Evolutionary conservation across 1,140 invertebrate species (phyloP).

Genomic region (Zaprionus camerounensis): DNA sequence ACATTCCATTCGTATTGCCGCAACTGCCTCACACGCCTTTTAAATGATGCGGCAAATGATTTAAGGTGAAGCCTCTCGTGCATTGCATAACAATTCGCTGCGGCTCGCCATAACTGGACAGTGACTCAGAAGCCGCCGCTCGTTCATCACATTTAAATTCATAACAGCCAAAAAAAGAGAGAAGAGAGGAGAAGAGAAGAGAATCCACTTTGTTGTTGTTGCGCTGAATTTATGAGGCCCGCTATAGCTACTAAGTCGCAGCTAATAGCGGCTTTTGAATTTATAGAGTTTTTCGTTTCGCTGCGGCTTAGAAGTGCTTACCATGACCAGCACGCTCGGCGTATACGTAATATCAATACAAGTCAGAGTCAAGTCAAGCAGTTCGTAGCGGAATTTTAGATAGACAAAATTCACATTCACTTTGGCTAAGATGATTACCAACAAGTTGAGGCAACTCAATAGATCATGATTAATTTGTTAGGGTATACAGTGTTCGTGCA

Average conservation of each 20-base stretch:
- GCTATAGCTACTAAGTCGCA: constrained; percentile 65
- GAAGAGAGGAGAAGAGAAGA: constrained; percentile 23
- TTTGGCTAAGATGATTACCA: neutral
- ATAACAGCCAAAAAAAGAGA: constrained; percentile 44
- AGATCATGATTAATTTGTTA: constrained; percentile 16
- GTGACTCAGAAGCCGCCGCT: constrained; percentile 26
- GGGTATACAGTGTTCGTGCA: constrained; percentile 27
- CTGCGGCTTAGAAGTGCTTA: constrained; percentile 65
- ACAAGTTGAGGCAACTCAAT: constrained; percentile 3
- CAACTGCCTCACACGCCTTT: constrained; percentile 14
- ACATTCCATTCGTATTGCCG: constrained; percentile 12
- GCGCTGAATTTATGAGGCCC: constrained; percentile 44
- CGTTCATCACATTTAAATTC: constrained; percentile 80
- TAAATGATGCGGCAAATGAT: constrained; percentile 57
- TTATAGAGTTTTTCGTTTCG: constrained; percentile 63
- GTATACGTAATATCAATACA: constrained; percentile 64
- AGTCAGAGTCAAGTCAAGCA: constrained; percentile 3
- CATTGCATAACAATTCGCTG: constrained; percentile 56
- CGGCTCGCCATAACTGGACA: constrained; percentile 39
- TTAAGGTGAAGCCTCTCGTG: constrained; percentile 53
- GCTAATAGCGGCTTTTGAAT: constrained; percentile 81
- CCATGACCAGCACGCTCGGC: constrained; percentile 21
- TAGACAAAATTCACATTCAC: neutral
- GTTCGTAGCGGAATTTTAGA: neutral
- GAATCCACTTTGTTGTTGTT: constrained; percentile 43